phyloP scores from a whole-genome alignment of 2,888 invertebrate genomes.

The Tetheella fluctuosa region DNA sequence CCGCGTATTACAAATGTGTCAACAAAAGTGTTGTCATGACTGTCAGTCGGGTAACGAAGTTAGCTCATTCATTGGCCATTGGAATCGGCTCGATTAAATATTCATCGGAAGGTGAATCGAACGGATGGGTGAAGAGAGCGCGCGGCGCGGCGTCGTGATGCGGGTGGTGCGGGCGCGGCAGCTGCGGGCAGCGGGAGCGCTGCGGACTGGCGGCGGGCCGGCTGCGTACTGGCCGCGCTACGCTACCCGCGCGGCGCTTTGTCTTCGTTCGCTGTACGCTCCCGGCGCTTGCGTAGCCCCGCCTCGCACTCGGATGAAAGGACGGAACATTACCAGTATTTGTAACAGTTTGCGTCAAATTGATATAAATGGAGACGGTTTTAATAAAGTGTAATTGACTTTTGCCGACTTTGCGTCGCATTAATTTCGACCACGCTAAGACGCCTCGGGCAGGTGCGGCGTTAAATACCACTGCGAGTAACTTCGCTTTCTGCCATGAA shows the following conservation, averaged over 20 bases:
- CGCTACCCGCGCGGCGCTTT: conserved; percentile 42
- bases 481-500: conserved; percentile 75
- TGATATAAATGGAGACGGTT: conserved; percentile 85
- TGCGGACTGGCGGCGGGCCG: conserved; percentile 58
- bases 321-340: conserved; percentile 84
- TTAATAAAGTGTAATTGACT: conserved; percentile 85
- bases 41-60: conserved; percentile 59
- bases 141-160: conserved; percentile 28
- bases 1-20: conserved; percentile 58
- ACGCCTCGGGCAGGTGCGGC: conserved; percentile 80
- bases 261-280: conserved; percentile 55
- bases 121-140: conserved; percentile 50
- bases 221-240: conserved; percentile 64
- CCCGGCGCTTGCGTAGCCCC: conserved; percentile 81
- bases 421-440: conserved; percentile 83
- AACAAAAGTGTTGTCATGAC: conserved; percentile 64
- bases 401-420: conserved; percentile 83
- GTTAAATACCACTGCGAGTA: conserved; percentile 73
- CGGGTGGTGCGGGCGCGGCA: conserved; percentile 46
- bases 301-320: conserved; percentile 79
- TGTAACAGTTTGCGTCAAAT: conserved; percentile 85
- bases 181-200: conserved; percentile 47
- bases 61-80: conserved; percentile 71
- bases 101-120: conserved; percentile 70
- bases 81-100: conserved; percentile 75